Evolutionary conservation across 2,888 invertebrate species (phyloP), one percentile per base, ranked within the genome.

Genomic region (Neocrepidodera transversa): DNA sequence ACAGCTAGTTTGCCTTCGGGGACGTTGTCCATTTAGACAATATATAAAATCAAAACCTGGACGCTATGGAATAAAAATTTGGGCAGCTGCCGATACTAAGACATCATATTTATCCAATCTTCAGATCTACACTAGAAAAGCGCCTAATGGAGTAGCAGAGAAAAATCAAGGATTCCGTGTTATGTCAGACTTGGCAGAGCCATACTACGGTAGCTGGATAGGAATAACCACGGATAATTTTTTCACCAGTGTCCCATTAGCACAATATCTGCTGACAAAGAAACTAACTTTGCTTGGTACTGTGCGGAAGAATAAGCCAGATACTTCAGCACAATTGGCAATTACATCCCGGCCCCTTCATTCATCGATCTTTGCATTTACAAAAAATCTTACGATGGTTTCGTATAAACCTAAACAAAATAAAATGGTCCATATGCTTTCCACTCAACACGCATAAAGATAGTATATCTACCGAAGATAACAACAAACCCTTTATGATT

Each of bases 11-110:
- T 42, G 36, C 36, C 61, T 65, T 23, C 53, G 61, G 8, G 62
- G n/a, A n/a, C n/a, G n/a, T n/a, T n/a, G n/a, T n/a, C n/a, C n/a
- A n/a, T n/a, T n/a, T n/a, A n/a, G 58, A 30, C 64, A 67, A 42
- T 64, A 58, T 30, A 68, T 68, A 35, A 68, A 66, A 30, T 62
- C 56, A 28, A 65, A 67, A 42, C 67, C 58, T 32, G 48, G 38
- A 17, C 26, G 47, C 43, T 63, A 66, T 36, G 67, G 63, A 4
- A 60, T 64, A 2, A 66, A 64, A 54, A 60, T 67, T 56, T 67
- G 65, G 64, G 49, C 62, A 43, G 56, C 58, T 32, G 63, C 55
- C 20, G 65, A 67, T 59, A 50, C 47, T 35, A 61, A 54, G 38
- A 66, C 60, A 7, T 50, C 58, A n/a, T 66, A 64, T 45, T 30